phyloP scores from a whole-genome alignment of 1,140 invertebrate genomes.

The Maniola jurtina region DNA sequence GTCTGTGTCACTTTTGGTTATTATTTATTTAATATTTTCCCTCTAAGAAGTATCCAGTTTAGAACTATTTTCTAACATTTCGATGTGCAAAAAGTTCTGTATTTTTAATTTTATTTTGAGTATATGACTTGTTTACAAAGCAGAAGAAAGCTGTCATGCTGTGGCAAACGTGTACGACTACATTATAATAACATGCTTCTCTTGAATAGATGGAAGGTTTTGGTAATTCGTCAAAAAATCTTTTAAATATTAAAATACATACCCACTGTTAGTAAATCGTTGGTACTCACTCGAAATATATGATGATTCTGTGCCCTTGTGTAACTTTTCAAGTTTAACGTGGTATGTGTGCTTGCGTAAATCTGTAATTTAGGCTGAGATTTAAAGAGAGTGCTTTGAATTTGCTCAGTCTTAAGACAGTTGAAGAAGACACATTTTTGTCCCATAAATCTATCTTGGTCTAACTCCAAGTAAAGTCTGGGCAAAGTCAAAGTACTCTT shows the following conservation, averaged over 20 bases:
- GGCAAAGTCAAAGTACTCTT: too few species aligned
- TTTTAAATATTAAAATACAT: too few species aligned
- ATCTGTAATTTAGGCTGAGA: too few species aligned
- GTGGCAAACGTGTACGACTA: conserved; percentile 33
- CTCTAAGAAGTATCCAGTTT: conserved; percentile 22
- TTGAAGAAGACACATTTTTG: too few species aligned
- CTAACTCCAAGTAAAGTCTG: too few species aligned
- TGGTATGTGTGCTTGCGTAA: too few species aligned
- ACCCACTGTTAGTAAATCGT: too few species aligned
- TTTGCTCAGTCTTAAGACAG: too few species aligned
- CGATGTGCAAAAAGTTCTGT: not conserved
- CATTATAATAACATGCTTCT: not conserved
- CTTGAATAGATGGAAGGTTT: conserved; percentile 23
- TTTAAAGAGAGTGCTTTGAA: too few species aligned
- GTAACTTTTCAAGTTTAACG: not conserved
- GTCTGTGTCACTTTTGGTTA: conserved; percentile 8
- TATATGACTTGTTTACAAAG: not conserved
- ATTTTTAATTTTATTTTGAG: conserved; percentile 21
- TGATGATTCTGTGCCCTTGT: not conserved
- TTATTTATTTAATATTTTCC: conserved; percentile 18
- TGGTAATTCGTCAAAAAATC: conserved; percentile 61
- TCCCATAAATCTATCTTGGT: too few species aligned
- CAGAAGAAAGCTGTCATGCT: conserved; percentile 26
- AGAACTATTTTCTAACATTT: too few species aligned
- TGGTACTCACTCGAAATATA: too few species aligned